Conservation (phyloP, 35 echinoderm and acorn worm genomes). For the Acanthaster planci region DNA sequence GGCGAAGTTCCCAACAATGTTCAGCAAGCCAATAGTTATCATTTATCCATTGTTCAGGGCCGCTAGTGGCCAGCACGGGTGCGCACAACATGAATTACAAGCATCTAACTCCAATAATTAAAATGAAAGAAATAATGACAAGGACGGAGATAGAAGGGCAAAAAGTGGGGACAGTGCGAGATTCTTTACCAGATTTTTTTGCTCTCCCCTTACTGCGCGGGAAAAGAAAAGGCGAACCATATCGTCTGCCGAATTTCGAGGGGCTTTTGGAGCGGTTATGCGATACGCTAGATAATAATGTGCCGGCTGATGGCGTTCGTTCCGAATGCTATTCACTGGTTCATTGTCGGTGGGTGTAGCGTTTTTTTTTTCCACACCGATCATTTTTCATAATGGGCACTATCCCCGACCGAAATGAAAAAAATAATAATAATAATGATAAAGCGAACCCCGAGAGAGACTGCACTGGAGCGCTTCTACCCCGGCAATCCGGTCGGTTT, state of each 20-base stretch:
- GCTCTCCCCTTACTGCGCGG: neutral
- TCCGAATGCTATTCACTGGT: neutral
- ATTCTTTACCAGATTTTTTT: neutral
- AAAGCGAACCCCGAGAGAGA: neutral
- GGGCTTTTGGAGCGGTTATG: constrained; percentile 23
- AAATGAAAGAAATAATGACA: neutral
- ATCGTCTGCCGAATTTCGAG: constrained; percentile 26
- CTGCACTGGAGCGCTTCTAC: neutral
- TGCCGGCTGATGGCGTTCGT: neutral
- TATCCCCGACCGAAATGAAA: neutral
- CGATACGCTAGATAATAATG: constrained; percentile 26
- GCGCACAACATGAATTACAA: neutral
- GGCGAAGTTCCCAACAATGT: neutral
- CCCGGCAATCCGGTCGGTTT: neutral
- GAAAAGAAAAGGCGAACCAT: constrained; percentile 5
- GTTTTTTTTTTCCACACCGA: neutral
- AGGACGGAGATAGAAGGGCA: too few relatives aligned
- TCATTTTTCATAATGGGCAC: neutral
- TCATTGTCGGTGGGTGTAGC: neutral
- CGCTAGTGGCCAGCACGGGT: constrained; percentile 4
- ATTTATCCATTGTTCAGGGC: constrained; percentile 11
- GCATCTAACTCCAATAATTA: constrained; percentile 1
- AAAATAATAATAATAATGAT: too few relatives aligned
- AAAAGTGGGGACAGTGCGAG: neutral
- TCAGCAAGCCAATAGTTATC: neutral